Conservation (phyloP, 2,888 invertebrate species). For the Apocheima hispidaria region DNA sequence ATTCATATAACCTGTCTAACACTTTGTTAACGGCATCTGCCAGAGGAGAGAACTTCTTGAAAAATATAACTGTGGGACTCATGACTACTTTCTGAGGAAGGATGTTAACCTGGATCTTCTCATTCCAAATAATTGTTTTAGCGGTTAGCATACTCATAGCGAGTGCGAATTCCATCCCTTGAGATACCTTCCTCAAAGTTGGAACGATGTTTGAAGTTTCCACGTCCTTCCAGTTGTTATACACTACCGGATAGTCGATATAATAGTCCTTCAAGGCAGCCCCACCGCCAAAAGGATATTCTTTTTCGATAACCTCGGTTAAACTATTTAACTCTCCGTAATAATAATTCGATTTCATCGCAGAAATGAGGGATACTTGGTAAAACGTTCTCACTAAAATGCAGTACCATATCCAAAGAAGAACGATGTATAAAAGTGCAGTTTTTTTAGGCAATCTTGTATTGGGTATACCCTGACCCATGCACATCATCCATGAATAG, state of each 20-base stretch:
- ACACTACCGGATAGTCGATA: conserved; percentile 60
- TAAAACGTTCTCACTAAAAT: conserved; percentile 73
- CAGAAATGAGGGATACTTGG: conserved; percentile 70
- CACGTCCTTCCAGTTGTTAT: conserved; percentile 62
- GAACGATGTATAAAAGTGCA: conserved; percentile 54
- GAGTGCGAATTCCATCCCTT: conserved; percentile 65
- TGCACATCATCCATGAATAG: conserved; percentile 69
- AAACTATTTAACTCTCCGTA: conserved; percentile 59
- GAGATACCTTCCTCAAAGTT: conserved; percentile 55
- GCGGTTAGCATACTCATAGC: conserved; percentile 61
- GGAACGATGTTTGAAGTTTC: conserved; percentile 55
- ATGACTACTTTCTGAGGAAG: conserved; percentile 58
- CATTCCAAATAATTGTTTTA: conserved; percentile 50
- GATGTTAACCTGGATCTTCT: conserved; percentile 57
- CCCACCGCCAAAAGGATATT: conserved; percentile 70
- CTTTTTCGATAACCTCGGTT: conserved; percentile 62
- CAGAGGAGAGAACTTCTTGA: conserved; percentile 72
- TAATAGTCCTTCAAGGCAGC: conserved; percentile 67
- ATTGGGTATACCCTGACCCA: conserved; percentile 71
- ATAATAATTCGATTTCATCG: conserved; percentile 66
- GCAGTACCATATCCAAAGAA: conserved; percentile 73
- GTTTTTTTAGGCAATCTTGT: conserved; percentile 61
- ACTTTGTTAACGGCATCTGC: conserved; percentile 55
- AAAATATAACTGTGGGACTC: conserved; percentile 67
- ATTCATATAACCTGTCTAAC: conserved; percentile 60